Conservation (phyloP, 2,888 invertebrate genomes). For the Aleiodes testaceus region DNA sequence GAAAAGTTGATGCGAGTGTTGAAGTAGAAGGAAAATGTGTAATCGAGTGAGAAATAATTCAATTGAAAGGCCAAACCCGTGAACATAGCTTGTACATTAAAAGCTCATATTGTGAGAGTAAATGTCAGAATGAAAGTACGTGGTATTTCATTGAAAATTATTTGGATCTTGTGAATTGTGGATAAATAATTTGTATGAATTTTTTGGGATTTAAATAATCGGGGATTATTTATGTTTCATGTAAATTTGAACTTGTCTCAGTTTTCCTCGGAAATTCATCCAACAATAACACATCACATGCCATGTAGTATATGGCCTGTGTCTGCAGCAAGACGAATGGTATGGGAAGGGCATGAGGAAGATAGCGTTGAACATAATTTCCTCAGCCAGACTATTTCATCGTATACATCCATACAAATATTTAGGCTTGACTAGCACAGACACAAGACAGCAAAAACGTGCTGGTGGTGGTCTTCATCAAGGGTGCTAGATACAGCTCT, state of each 20-base stretch:
- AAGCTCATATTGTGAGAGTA: conserved; percentile 6
- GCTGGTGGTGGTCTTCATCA: not conserved
- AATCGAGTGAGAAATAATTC: conserved; percentile 39
- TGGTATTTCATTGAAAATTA: not conserved
- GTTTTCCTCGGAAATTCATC: conserved; percentile 27
- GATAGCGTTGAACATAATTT: conserved; percentile 31
- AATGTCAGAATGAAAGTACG: not conserved
- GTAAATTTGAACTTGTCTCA: conserved; percentile 40
- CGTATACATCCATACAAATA: conserved; percentile 40
- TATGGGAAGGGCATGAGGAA: not conserved
- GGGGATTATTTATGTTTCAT: conserved; percentile 12
- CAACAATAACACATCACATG: conserved; percentile 26
- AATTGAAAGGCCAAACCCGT: conserved; percentile 31
- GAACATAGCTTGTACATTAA: conserved; percentile 35
- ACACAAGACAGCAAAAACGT: not conserved
- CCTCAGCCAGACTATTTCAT: conserved; percentile 17
- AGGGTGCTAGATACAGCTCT: conserved; percentile 2
- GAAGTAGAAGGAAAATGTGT: conserved; percentile 3
- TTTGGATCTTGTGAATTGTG: no score
- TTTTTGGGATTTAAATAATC: not conserved
- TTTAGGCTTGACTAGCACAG: conserved; percentile 34
- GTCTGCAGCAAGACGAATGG: conserved; percentile 29
- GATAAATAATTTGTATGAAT: no score
- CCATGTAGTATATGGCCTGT: not conserved
- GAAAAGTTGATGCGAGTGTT: conserved; percentile 26